Conservation (phyloP, 2,113 vertebrate genomes). For the Maccullochella peelii region DNA sequence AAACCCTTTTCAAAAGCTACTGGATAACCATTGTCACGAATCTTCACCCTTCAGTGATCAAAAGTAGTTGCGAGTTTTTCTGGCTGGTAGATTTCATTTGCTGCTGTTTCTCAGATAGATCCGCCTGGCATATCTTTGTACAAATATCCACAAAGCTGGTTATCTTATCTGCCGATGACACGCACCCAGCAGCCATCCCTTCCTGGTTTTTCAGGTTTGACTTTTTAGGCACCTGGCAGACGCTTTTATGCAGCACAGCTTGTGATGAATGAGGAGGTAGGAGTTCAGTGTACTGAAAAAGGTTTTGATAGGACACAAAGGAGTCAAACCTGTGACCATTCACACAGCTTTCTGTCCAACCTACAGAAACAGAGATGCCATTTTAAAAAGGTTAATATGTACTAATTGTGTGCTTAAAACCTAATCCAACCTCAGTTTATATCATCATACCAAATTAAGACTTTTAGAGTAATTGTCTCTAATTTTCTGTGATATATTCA, state of each 20-base stretch:
- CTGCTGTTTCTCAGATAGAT: slow-evolving; percentile 47
- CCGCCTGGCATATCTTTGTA: slow-evolving; percentile 26
- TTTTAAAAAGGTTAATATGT: neutral
- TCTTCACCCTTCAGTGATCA: slow-evolving; percentile 39
- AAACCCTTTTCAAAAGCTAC: slow-evolving; percentile 25
- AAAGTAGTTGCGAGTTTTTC: slow-evolving; percentile 56
- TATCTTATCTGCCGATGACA: slow-evolving; percentile 59
- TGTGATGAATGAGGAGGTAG: neutral
- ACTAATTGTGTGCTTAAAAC: neutral
- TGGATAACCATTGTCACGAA: slow-evolving; percentile 42
- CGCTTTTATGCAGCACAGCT: neutral
- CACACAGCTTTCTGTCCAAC: neutral
- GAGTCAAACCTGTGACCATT: slow-evolving; percentile 10
- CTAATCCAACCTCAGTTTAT: neutral
- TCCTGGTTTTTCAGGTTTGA: slow-evolving; percentile 33
- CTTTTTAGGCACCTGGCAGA: slow-evolving; percentile 2
- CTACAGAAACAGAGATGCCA: neutral
- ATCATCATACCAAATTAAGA: neutral
- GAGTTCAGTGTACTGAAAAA: slow-evolving; percentile 18
- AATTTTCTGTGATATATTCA: neutral
- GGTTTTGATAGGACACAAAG: neutral
- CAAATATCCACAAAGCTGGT: slow-evolving; percentile 53
- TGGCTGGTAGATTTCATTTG: slow-evolving; percentile 54
- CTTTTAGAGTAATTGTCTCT: neutral
- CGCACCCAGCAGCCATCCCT: slow-evolving; percentile 20